Percentiles rank a stretch among this genome's conserved stretches.
These are phyloP conservation scores for Mungos mungo DNA, from an alignment of 2,113 vertebrate species.

Conservation along the genomic window DNA sequence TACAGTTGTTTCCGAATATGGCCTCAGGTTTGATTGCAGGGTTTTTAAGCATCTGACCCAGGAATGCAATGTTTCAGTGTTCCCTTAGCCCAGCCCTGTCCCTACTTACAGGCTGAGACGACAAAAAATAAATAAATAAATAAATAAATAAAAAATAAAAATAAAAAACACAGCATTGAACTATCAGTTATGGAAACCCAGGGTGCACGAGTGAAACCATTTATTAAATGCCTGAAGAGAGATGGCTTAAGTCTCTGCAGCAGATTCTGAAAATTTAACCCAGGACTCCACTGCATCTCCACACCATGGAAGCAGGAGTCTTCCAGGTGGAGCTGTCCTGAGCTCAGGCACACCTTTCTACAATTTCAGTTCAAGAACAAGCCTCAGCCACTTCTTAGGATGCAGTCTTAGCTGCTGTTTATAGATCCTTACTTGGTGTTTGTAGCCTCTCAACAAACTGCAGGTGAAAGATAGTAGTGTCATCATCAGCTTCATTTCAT, in stretches of 20 bases:
- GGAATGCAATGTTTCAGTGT: not conserved
- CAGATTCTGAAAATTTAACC: not conserved
- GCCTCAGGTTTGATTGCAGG: constrained; percentile 65
- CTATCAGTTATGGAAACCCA: not conserved
- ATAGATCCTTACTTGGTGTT: not conserved
- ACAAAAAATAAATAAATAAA: too few species aligned
- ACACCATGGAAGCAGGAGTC: not conserved
- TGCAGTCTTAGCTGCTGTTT: not conserved
- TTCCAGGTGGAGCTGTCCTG: not conserved
- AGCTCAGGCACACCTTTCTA: not conserved
- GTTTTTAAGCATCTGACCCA: constrained; percentile 42
- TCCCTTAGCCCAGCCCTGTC: not conserved
- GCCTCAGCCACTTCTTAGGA: not conserved
- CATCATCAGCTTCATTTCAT: not conserved
- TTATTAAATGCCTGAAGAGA: not conserved
- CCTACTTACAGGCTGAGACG: not conserved
- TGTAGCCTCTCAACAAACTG: not conserved
- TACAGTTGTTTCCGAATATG: constrained; percentile 68
- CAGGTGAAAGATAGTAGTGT: not conserved
- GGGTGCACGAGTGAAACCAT: not conserved
- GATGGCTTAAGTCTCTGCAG: not conserved
- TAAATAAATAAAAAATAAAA: not conserved
- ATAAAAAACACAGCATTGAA: not conserved
- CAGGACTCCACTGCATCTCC: not conserved
- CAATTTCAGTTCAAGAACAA: not conserved